Conservation (phyloP, 2,888 invertebrate genomes). For the Drosophila prostipennis region DNA sequence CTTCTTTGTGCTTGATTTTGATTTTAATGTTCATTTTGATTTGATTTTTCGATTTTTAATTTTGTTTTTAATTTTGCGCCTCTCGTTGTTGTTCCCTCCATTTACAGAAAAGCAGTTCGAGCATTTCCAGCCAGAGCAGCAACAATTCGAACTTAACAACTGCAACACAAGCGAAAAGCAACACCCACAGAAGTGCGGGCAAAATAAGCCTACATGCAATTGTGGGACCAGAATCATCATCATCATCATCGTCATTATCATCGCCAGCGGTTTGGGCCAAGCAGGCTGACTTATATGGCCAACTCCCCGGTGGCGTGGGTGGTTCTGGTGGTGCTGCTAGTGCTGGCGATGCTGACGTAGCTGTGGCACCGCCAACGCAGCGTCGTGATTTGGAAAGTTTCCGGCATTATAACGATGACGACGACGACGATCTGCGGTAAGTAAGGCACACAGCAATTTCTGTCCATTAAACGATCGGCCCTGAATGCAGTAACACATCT, state of each 20-base stretch:
- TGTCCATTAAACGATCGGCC: conserved; percentile 56
- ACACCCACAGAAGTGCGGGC: conserved; percentile 81
- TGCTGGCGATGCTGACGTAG: conserved; percentile 62
- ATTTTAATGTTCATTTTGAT: neutral
- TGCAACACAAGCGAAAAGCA: conserved; percentile 55
- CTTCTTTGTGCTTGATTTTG: conserved; percentile 27
- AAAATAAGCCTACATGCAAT: conserved; percentile 83
- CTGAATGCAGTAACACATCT: conserved; percentile 39
- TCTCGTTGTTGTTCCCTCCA: conserved; percentile 49
- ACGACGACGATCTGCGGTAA: conserved; percentile 79
- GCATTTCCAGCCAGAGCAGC: conserved; percentile 82
- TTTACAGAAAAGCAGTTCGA: conserved; percentile 83
- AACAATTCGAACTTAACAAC: conserved; percentile 79
- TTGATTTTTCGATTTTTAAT: conserved; percentile 14
- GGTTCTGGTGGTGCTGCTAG: conserved; percentile 43
- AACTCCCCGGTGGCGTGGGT: conserved; percentile 75
- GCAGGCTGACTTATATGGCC: conserved; percentile 81
- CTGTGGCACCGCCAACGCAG: conserved; percentile 71
- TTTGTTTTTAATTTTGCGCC: conserved; percentile 25
- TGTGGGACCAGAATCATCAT: conserved; percentile 73
- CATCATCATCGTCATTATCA: conserved; percentile 59
- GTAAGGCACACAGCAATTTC: conserved; percentile 51
- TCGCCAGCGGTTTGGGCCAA: conserved; percentile 71
- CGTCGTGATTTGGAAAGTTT: conserved; percentile 83
- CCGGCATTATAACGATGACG: conserved; percentile 79